Conservation (phyloP, 2,113 vertebrate genomes). For the Pomatostomus ruficeps region DNA sequence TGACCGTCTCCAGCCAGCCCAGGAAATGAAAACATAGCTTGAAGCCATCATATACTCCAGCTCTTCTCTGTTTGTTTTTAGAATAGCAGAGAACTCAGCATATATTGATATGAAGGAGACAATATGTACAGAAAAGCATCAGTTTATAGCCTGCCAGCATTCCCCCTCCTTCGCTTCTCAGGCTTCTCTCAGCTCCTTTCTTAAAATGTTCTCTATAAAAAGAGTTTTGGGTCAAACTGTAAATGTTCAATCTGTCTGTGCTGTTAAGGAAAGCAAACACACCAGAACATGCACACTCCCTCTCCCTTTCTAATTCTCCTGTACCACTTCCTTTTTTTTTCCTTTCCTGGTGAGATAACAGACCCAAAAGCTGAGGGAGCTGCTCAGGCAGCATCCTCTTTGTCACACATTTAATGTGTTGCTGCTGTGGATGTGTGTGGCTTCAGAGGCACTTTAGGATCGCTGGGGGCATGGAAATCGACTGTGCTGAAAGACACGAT, state of each 20-base stretch:
- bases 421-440: neutral
- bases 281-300: neutral
- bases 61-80: neutral
- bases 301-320: neutral
- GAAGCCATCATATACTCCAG: neutral
- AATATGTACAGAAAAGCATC: neutral
- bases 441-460: neutral
- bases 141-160: neutral
- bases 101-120: neutral
- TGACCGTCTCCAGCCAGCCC: neutral
- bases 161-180: neutral
- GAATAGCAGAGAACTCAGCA: neutral
- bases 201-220: neutral
- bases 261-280: neutral
- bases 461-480: neutral
- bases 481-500: neutral
- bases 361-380: neutral
- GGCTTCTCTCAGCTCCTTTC: neutral
- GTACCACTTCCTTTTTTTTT: neutral
- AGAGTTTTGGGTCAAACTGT: neutral
- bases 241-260: neutral
- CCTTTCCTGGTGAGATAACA: neutral
- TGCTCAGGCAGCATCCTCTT: neutral
- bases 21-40: conserved; percentile 11
- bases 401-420: neutral